Evolutionary conservation across 2,113 vertebrate species (phyloP), one percentile per base, ranked within the genome.

Genomic region (Argyrosomus japonicus): DNA sequence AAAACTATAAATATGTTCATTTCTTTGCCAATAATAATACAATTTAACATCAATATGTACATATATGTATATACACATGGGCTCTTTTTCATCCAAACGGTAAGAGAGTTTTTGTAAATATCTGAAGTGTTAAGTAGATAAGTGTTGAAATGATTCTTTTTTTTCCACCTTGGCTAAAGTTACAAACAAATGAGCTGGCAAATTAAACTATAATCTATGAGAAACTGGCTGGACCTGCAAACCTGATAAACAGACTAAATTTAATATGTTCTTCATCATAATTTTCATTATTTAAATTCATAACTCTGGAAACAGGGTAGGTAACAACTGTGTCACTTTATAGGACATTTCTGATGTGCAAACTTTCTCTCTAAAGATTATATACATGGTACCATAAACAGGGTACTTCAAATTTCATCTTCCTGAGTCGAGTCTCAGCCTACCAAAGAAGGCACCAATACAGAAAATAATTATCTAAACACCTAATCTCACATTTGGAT

Each of bases 401-500:
- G 32, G 32, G 32, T 1, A 21, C 29, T 3, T 56, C 5, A 21
- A 1, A 56, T 51, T 17, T 54, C 5, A 19, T 75, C 11, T 80
- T 70, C 19, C 51, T 53, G 27, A 15, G 25, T 64, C 36, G 27
- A 15, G 25, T 64, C 36, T 60, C 3, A 18, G 70, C 56, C 53
- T 58, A 84, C 62, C 63, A 48, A 73, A 56, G 43, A 54, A 64
- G 56, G 7, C 12, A 29, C 68, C 25, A 60, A 56, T 1, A 51
- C 5, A 32, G 27, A 87, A 54, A 75, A 86, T 67, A 58, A 77
- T 77, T 6, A 50, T 21, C 58, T 21, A 18, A 68, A 70, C 53
- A 84, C 19, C 54, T 79, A 75, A 88, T 86, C 77, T 69, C 57
- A 80, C 23, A 53, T 79, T 75, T 54, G 81, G 77, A 78, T 17